Percentiles rank a stretch among this genome's conserved stretches.
Evolutionary conservation across 92 coral and sea anemone species (phyloP).

Genomic region (Hydrozoanthus gracilis): DNA sequence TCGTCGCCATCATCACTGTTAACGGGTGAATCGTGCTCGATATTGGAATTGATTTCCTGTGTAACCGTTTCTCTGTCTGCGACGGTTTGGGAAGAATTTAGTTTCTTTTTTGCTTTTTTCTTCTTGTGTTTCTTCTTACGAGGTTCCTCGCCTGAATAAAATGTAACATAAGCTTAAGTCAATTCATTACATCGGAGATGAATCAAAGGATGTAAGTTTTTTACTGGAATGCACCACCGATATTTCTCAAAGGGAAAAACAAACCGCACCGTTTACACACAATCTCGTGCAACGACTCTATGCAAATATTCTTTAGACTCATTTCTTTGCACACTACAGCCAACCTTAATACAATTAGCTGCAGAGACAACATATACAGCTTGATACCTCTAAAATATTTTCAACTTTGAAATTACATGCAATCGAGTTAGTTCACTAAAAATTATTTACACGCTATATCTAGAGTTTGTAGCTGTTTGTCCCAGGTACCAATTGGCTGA

Average conservation of each 20-base stretch:
- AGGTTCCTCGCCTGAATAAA: conserved; percentile 39
- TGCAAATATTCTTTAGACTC: too few relatives aligned
- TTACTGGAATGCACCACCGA: neutral
- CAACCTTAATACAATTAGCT: too few relatives aligned
- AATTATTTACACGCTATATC: too few relatives aligned
- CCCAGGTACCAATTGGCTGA: too few relatives aligned
- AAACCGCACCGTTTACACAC: too few relatives aligned
- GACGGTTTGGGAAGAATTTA: neutral
- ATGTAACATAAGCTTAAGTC: neutral
- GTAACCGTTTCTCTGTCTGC: neutral
- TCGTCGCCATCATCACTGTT: conserved; percentile 20
- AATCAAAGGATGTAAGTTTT: neutral
- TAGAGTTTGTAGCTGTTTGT: too few relatives aligned
- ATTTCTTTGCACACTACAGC: too few relatives aligned
- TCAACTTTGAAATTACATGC: too few relatives aligned
- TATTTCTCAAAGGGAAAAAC: neutral
- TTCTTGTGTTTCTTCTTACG: conserved; percentile 49
- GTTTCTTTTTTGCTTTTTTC: conserved; percentile 21
- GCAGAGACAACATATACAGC: too few relatives aligned
- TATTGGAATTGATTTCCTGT: neutral
- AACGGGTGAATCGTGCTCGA: neutral
- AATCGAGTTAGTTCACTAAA: too few relatives aligned
- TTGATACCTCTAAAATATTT: too few relatives aligned
- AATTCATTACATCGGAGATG: neutral
- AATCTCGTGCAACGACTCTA: too few relatives aligned